Evolutionary conservation across 2,888 invertebrate species (phyloP), one percentile per base, ranked within the genome.

Genomic region (Eulithis testata): DNA sequence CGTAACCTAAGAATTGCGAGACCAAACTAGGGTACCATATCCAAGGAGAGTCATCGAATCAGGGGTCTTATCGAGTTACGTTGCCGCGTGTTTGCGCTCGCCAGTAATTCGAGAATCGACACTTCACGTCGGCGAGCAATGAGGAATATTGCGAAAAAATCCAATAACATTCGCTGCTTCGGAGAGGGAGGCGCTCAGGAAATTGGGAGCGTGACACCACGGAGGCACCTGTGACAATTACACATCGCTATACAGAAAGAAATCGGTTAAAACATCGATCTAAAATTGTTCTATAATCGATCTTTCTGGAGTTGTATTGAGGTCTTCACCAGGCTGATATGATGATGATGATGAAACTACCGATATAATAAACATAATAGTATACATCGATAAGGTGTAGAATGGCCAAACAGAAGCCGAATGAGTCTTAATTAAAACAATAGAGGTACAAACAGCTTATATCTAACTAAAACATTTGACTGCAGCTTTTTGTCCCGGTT

Each of bases 111-210:
- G 76, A 80, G 76, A 77, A 77, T 73, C 73, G 77, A 81, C 78
- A 72, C 68, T 72, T 68, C 59, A 66, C 76, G 76, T 84, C 80
- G 81, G 80, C 78, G 81, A 79, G 84, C 83, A 82, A 83, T 83
- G 84, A 84, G 82, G 85, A 85, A 89, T 87, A 89, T 89, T 86
- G 85, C 83, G 83, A 81, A 87, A 80, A 89, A 90, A 87, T 83
- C 86, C 83, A 89, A 90, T 88, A 89, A 89, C 78, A 75, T 70
- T 72, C 69, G 74, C 70, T 55, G 63, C 66, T 60, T 60, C 56
- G 63, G 57, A 73, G 68, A 76, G 74, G 70, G 63, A 64, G 73
- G 72, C 71, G 80, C 73, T 72, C 79, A 81, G 87, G 87, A 88
- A 89, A 89, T 90, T 88, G 88, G 85, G 85, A 84, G 78, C 84